A percentile compares a stretch with the other conserved stretches of the same genome.
phyloP scores from a whole-genome alignment of 2,888 invertebrate species.

The Chaetogeoica ovagalla region DNA sequence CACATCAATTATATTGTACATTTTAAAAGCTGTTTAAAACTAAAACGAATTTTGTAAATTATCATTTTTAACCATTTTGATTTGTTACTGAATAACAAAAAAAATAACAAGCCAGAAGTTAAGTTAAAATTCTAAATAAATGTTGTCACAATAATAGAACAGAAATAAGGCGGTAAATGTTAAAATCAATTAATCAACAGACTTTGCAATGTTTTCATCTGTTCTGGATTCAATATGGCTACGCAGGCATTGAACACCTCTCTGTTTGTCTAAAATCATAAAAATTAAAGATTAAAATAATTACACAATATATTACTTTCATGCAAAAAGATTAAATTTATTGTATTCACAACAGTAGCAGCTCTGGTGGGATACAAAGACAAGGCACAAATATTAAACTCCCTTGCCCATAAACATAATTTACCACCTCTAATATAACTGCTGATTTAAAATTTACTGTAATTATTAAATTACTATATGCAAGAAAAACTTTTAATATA shows the following conservation, averaged over 20 bases:
- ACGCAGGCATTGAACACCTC: constrained; percentile 44
- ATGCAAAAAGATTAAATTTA: no score
- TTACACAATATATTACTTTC: neutral
- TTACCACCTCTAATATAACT: no score
- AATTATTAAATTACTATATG: no score
- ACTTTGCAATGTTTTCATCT: constrained; percentile 27
- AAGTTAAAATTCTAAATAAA: constrained; percentile 7
- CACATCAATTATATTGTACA: neutral
- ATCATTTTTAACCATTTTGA: constrained; percentile 17
- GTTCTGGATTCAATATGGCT: constrained; percentile 28
- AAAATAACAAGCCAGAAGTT: constrained; percentile 35
- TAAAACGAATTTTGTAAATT: neutral
- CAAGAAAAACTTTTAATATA: no score
- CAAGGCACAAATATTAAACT: no score
- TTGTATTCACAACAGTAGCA: no score
- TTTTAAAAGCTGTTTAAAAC: neutral
- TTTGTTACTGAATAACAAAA: constrained; percentile 49
- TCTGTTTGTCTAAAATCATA: constrained; percentile 32
- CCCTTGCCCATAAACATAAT: no score
- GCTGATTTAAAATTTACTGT: no score
- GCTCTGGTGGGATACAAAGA: no score
- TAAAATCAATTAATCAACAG: constrained; percentile 17
- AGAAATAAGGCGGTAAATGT: constrained; percentile 2
- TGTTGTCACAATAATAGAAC: constrained; percentile 34
- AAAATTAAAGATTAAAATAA: neutral